phyloP scores from a whole-genome alignment of 2,888 invertebrate genomes.

The Xylota segnis region DNA sequence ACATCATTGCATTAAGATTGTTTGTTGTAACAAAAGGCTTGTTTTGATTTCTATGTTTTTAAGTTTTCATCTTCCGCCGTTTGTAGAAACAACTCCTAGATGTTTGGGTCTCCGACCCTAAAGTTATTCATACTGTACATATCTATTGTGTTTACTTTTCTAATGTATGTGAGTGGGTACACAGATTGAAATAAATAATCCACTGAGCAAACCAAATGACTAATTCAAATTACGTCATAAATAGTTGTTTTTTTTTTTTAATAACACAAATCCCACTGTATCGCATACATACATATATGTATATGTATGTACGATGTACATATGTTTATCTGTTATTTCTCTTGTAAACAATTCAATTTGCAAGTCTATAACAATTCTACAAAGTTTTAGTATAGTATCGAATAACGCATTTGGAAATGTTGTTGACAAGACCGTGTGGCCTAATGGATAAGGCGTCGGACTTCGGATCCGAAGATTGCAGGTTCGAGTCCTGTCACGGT shows the following conservation, averaged over 20 bases:
- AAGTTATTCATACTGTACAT: too few relatives aligned
- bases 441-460: slow-evolving; percentile 77
- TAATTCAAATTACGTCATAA: background rate
- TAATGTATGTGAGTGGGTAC: too few relatives aligned
- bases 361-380: background rate
- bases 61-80: too few relatives aligned
- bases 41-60: too few relatives aligned
- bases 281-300: too few relatives aligned
- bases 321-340: background rate
- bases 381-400: background rate
- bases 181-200: too few relatives aligned
- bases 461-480: slow-evolving; percentile 77
- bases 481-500: slow-evolving; percentile 77
- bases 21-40: too few relatives aligned
- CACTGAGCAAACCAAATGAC: background rate
- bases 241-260: background rate
- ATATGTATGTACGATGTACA: background rate
- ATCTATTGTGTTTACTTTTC: too few relatives aligned
- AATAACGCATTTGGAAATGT: background rate
- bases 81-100: too few relatives aligned
- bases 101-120: too few relatives aligned
- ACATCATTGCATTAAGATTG: too few relatives aligned
- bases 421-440: slow-evolving; percentile 68
- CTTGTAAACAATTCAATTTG: background rate
- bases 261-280: background rate